Base-by-base conservation (phyloP, 2,113 vertebrate genomes). In the Pseudolaguvia tuberculata region DNA sequence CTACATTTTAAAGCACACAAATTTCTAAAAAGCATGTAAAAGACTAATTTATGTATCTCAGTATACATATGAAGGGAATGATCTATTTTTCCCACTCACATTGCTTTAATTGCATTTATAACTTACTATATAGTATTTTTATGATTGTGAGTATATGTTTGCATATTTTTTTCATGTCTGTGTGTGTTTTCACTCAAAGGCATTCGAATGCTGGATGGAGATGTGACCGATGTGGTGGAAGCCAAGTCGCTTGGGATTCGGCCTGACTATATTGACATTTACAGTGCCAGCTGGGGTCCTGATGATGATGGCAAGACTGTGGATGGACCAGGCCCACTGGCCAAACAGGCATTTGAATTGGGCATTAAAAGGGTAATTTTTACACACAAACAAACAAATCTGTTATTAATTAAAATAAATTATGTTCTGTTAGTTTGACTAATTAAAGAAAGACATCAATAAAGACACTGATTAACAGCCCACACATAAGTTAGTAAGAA, bases 261-360 rank as follows among this genome's bases (percentile, higher is more conserved):
- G 80, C 94, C 94, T 27, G 93, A 95, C 87, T 95, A 97, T 90
- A 94, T 97, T 62, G 93, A 96, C 88, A 94, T 97, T 84, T 97
- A 96, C 89, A 97, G 95, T 14, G 93, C 95, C 79, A 96, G 95
- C 88, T 97, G 95, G 95, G 95, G 95, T 11, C 95, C 95, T 0
- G 95, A 96, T 66, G 95, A 97, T n/a, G 95, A 97, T 17, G 95
- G 95, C 58, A 95, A 90, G 88, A 97, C 95, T 0, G 95, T 97
- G 84, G 95, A 97, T 4, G 95, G 95, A 48, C 95, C 95, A 0
- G 95, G 95, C 75, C 90, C 87, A 1, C 91, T 97, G 63, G 92
- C 95, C 74, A 95, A 90, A 58, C 92, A 92, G 80, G 94, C 94
- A 78, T 95, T 97, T 82, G 94, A 96, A 83, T 85, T 91, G 52